Conservation (phyloP, 2,113 vertebrate genomes). For the Callipepla californica region DNA sequence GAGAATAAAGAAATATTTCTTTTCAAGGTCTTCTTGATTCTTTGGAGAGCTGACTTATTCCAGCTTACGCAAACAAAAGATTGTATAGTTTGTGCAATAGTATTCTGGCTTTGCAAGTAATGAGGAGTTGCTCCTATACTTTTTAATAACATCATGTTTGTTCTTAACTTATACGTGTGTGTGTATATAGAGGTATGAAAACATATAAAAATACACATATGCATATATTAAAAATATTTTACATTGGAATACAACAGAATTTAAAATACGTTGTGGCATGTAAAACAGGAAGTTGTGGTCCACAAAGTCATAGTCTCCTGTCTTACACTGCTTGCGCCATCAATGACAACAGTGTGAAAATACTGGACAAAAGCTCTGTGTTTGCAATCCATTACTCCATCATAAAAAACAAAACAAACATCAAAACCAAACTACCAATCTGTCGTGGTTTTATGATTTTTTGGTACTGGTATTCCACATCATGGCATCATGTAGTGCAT, state of each 20-base stretch:
- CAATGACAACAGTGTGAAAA: neutral
- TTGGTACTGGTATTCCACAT: too few species aligned
- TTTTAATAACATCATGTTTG: neutral
- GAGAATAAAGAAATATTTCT: neutral
- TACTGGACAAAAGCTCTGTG: neutral
- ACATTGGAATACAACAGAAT: neutral
- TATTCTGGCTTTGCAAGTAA: neutral
- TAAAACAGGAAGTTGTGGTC: neutral
- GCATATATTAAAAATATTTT: neutral
- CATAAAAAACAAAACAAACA: neutral
- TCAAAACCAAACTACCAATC: rapidly evolving
- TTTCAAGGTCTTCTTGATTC: neutral
- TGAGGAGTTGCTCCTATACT: neutral
- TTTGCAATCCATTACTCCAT: neutral
- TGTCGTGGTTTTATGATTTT: too few species aligned
- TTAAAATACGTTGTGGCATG: neutral
- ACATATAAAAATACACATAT: neutral
- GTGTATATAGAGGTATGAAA: neutral
- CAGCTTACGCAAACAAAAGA: neutral
- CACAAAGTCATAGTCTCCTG: neutral
- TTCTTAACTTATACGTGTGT: neutral
- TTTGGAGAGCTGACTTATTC: neutral
- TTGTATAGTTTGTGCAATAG: neutral
- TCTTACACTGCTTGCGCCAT: neutral
- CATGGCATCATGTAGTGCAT: too few species aligned